Conservation (phyloP, 2,113 vertebrate genomes). For the Antigone vipio region DNA sequence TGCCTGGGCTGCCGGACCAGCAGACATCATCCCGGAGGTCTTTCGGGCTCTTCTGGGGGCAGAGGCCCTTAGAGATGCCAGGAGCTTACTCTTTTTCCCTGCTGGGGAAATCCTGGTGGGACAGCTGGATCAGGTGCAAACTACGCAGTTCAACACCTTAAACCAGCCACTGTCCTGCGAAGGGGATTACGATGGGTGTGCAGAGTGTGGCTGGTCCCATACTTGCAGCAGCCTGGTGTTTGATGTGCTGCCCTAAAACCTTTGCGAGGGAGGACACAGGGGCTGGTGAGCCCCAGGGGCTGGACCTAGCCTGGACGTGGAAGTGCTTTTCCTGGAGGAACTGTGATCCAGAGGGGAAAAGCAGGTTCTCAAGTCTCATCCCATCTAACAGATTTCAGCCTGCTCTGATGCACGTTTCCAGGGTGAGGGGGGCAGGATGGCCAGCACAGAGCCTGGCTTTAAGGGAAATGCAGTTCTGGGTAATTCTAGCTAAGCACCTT, state of each 20-base stretch:
- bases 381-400: background rate
- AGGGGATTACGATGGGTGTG: rapidly evolving
- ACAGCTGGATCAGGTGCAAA: background rate
- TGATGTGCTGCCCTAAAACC: background rate
- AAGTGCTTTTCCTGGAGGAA: background rate
- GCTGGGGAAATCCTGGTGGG: background rate
- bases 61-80: background rate
- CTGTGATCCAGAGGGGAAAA: background rate
- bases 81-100: background rate
- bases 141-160: background rate
- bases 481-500: constrained; percentile 43
- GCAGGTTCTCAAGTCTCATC: background rate
- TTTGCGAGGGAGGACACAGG: background rate
- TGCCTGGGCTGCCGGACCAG: background rate
- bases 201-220: background rate
- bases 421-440: background rate
- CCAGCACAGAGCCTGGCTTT: background rate
- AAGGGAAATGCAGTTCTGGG: background rate
- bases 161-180: background rate
- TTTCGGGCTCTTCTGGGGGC: background rate
- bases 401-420: background rate
- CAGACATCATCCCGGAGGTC: background rate
- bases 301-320: background rate
- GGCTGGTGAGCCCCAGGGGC: background rate
- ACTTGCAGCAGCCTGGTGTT: background rate